Percentiles rank a stretch among this genome's conserved stretches.
phyloP scores from a whole-genome alignment of 2,797 vertebrate species.

The Pelochelys cantorii region DNA sequence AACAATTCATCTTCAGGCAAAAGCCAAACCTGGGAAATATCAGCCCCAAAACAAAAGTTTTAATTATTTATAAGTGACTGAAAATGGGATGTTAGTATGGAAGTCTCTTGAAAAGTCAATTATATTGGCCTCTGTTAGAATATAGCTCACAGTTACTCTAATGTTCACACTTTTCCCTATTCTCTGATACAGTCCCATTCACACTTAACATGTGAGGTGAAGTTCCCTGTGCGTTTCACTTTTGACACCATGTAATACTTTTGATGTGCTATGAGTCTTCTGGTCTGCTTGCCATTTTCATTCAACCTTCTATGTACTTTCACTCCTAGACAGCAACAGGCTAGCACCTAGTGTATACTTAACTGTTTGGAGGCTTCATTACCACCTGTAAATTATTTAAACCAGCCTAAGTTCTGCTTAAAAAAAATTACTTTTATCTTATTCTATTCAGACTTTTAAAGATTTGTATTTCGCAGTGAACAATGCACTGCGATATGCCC shows the following conservation, averaged over 20 bases:
- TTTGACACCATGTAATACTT: neutral
- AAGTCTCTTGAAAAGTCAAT: no score
- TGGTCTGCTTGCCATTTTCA: neutral
- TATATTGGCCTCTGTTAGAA: no score
- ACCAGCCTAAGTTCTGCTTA: neutral
- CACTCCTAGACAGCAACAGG: no score
- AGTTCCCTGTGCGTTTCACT: neutral
- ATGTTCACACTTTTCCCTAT: no score
- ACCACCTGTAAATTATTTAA: neutral
- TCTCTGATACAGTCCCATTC: no score
- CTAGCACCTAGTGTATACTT: no score
- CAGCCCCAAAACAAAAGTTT: no score
- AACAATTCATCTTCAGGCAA: neutral
- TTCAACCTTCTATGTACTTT: neutral
- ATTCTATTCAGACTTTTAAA: neutral
- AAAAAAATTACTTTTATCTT: neutral
- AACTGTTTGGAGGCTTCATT: neutral
- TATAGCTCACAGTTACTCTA: no score
- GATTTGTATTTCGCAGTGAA: constrained; percentile 4
- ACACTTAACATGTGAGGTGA: no score
- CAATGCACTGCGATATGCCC: neutral
- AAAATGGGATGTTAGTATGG: no score
- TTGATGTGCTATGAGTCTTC: neutral
- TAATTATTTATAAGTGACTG: no score
- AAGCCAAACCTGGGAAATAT: neutral